Conservation (phyloP, 2,888 invertebrate genomes). For the Zaprionus obscuricornis region DNA sequence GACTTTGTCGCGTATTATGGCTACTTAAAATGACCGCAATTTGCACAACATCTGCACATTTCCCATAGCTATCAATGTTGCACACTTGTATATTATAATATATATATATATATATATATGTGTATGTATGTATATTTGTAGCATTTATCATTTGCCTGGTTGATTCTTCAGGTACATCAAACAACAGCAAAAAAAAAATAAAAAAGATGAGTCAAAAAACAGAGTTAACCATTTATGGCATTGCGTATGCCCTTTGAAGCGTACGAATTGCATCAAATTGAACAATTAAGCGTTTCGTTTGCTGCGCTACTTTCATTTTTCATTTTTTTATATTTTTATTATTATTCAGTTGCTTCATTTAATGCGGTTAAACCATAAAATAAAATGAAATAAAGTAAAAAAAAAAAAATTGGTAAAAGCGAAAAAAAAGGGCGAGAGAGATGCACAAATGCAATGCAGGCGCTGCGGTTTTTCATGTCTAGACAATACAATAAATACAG, state of each 20-base stretch:
- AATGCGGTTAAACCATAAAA: conserved; percentile 69
- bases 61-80: too few species aligned
- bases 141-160: too few species aligned
- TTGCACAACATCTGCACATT: conserved; percentile 39
- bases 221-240: conserved; percentile 15
- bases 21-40: conserved; percentile 22
- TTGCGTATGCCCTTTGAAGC: conserved; percentile 70
- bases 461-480: conserved; percentile 73
- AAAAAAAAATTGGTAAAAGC: conserved; percentile 10
- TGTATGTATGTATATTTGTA: too few species aligned
- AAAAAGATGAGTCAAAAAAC: too few species aligned
- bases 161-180: conserved; percentile 13
- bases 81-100: too few species aligned
- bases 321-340: conserved; percentile 25
- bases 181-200: too few species aligned
- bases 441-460: conserved; percentile 69
- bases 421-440: neutral
- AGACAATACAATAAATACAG: conserved; percentile 78
- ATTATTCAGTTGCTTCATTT: conserved; percentile 47
- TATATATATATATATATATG: too few species aligned
- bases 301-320: conserved; percentile 4
- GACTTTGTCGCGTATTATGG: conserved; percentile 8
- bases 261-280: conserved; percentile 61
- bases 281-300: conserved; percentile 54
- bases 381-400: conserved; percentile 26